A percentile compares a stretch with the other conserved stretches of the same genome.
Evolutionary conservation across 1,140 invertebrate genomes (phyloP).

Genomic region (Anoplolepis gracilipes): DNA sequence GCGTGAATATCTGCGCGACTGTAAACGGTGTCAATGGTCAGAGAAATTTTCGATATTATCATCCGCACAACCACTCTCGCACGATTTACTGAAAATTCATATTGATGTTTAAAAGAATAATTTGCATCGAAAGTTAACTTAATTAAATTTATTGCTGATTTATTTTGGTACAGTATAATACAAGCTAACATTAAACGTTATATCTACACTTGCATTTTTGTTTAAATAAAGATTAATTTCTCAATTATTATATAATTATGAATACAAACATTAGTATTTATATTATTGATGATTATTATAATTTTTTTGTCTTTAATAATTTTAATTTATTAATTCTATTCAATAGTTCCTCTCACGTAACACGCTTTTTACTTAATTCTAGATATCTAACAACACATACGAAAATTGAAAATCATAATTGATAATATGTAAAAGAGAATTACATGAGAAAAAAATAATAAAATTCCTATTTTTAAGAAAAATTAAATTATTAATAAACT

Average conservation of each 20-base stretch:
- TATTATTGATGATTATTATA: background rate
- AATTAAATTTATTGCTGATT: conserved; percentile 42
- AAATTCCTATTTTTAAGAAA: conserved; percentile 20
- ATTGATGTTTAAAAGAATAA: conserved; percentile 43
- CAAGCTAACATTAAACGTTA: background rate
- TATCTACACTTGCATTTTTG: background rate
- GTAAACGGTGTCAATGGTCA: conserved; percentile 53
- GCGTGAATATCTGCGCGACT: conserved; percentile 38
- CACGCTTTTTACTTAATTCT: background rate
- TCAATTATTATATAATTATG: background rate
- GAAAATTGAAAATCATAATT: conserved; percentile 1
- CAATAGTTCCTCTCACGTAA: background rate
- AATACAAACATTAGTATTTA: background rate
- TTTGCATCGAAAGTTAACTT: conserved; percentile 32
- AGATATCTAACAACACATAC: background rate
- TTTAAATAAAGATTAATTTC: background rate
- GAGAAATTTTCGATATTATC: conserved; percentile 53
- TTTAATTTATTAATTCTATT: background rate
- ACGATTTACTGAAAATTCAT: conserved; percentile 29
- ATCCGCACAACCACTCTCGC: background rate
- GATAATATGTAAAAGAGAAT: background rate
- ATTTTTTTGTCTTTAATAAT: background rate
- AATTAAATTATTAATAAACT: conserved; percentile 14
- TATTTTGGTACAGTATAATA: background rate
- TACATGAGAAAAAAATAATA: background rate